phyloP scores from a whole-genome alignment of 2,888 invertebrate species.

The Xanthia icteritia region DNA sequence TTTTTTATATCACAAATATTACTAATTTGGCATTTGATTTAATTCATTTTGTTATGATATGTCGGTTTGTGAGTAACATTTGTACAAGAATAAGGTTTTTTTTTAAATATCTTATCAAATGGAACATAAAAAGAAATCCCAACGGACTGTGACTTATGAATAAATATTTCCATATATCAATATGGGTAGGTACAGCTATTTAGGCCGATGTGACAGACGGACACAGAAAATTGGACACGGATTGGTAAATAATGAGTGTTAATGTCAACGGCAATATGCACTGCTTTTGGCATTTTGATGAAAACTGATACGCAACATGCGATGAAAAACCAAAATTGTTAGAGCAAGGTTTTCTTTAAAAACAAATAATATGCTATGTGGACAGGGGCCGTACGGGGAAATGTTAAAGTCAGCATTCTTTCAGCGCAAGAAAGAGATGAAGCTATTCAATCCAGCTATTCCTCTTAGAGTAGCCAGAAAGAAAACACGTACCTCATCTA shows the following conservation, averaged over 20 bases:
- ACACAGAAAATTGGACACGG: constrained; percentile 21
- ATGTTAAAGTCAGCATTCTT: not conserved
- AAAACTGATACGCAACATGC: too few relatives aligned
- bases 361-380: not conserved
- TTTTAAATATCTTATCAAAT: constrained; percentile 41
- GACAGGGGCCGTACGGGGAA: not conserved
- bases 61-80: constrained; percentile 35
- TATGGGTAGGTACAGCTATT: constrained; percentile 30
- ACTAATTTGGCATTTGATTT: constrained; percentile 63
- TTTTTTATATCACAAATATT: constrained; percentile 54
- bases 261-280: not conserved
- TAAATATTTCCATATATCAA: constrained; percentile 29
- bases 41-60: constrained; percentile 50
- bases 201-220: constrained; percentile 52
- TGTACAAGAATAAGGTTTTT: constrained; percentile 46
- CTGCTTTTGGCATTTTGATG: not conserved
- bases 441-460: not conserved
- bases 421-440: not conserved
- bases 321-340: not conserved
- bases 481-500: not conserved
- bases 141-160: constrained; percentile 39
- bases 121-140: constrained; percentile 46
- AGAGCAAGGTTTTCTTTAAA: not conserved
- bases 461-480: not conserved
- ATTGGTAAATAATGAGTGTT: constrained; percentile 41